Conservation (phyloP, 2,113 vertebrate genomes). For the Anhinga anhinga region DNA sequence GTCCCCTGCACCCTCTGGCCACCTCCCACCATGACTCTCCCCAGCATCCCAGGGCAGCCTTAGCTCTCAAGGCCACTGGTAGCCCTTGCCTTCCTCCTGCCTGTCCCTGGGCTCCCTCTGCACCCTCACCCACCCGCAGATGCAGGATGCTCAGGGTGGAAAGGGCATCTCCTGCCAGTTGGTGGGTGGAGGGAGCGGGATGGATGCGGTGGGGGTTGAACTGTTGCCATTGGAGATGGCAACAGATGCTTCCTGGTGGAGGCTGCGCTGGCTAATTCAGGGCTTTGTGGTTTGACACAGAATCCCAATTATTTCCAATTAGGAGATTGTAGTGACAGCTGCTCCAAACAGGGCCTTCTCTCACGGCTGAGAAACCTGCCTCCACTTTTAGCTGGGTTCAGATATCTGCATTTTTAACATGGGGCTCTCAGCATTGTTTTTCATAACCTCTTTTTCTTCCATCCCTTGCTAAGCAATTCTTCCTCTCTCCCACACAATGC, state of each 20-base stretch:
- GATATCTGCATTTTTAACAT: neutral
- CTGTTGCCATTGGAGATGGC: conserved; percentile 60
- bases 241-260: conserved; percentile 65
- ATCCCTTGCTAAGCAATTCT: neutral
- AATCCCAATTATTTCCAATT: conserved; percentile 73
- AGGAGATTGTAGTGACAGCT: conserved; percentile 59
- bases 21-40: accelerated
- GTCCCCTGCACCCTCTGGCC: neutral
- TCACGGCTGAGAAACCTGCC: neutral
- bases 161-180: neutral
- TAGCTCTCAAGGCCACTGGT: accelerated
- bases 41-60: neutral
- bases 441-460: neutral
- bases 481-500: neutral
- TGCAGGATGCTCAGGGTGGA: neutral
- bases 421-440: neutral
- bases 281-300: conserved; percentile 71
- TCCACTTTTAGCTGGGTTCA: neutral
- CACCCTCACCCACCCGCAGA: neutral
- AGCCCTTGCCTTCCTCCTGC: neutral
- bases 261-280: conserved; percentile 52
- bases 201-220: neutral
- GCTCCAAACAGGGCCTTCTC: conserved; percentile 26
- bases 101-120: neutral
- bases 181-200: neutral